These are phyloP conservation scores for Sympetrum striolatum DNA, from an alignment of 2,888 invertebrate species.

Conservation along the genomic window DNA sequence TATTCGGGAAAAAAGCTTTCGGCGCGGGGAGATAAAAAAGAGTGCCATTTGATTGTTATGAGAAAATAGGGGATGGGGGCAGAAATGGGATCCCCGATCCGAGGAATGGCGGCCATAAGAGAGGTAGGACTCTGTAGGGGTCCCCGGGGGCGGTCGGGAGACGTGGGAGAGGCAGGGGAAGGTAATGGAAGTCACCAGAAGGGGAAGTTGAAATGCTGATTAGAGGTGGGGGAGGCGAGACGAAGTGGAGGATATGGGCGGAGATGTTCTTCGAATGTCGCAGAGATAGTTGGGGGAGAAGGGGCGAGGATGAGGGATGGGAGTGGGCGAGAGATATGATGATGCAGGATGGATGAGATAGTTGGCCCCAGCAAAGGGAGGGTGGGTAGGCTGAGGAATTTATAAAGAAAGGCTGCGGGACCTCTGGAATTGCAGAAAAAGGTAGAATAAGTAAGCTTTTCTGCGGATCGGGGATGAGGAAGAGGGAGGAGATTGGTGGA, in stretches of 20 bases:
- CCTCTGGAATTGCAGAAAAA: not conserved
- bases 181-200: not conserved
- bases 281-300: not conserved
- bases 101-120: constrained; percentile 1
- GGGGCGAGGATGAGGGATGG: not conserved
- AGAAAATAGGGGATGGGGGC: not conserved
- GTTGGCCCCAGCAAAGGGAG: not conserved
- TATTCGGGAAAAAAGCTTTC: not conserved
- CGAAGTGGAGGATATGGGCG: not conserved
- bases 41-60: not conserved
- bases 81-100: not conserved
- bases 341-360: not conserved
- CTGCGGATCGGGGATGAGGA: not conserved
- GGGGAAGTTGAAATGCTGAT: not conserved
- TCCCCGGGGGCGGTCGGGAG: not conserved
- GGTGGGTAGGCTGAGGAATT: not conserved
- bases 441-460: not conserved
- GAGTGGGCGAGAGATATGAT: not conserved
- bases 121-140: not conserved
- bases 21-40: not conserved
- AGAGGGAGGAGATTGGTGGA: not conserved
- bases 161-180: not conserved
- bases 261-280: not conserved
- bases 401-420: not conserved
- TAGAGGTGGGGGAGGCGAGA: not conserved